These are phyloP conservation scores for Psittacula cyanocephala DNA, from an alignment of 2,113 vertebrate species.

Conservation along the genomic window DNA sequence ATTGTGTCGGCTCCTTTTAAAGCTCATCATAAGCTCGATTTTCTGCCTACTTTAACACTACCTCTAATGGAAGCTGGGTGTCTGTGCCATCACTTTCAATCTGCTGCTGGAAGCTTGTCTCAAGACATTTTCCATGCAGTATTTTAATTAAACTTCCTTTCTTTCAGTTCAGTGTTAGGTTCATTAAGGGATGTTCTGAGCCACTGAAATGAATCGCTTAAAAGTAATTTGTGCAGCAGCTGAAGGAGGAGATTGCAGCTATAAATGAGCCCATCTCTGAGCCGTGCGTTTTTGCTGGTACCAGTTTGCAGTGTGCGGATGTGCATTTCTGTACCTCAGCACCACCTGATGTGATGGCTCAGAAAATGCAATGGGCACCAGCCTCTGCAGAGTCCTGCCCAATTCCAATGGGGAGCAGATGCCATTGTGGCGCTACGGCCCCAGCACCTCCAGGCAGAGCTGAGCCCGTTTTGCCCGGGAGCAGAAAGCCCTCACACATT, in stretches of 20 bases:
- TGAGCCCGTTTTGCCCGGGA: fast-evolving
- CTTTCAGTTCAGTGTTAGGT: neutral
- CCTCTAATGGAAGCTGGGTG: neutral
- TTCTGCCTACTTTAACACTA: neutral
- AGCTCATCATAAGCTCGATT: neutral
- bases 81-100: neutral
- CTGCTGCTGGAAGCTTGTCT: neutral
- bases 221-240: slow-evolving; percentile 1
- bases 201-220: slow-evolving; percentile 1
- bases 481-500: fast-evolving
- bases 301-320: fast-evolving
- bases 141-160: slow-evolving; percentile 47
- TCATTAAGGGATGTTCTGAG: slow-evolving; percentile 5
- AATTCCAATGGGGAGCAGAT: fast-evolving
- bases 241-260: neutral
- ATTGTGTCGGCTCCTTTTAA: neutral
- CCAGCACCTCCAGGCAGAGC: neutral
- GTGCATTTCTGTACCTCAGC: neutral
- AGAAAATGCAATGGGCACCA: neutral
- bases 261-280: neutral
- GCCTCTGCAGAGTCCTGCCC: neutral
- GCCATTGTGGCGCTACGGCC: neutral
- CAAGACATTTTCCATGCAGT: neutral
- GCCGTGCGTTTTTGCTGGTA: neutral
- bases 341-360: neutral